These are phyloP conservation scores for Tapirus indicus DNA, from an alignment of 2,797 vertebrate species.

Conservation along the genomic window DNA sequence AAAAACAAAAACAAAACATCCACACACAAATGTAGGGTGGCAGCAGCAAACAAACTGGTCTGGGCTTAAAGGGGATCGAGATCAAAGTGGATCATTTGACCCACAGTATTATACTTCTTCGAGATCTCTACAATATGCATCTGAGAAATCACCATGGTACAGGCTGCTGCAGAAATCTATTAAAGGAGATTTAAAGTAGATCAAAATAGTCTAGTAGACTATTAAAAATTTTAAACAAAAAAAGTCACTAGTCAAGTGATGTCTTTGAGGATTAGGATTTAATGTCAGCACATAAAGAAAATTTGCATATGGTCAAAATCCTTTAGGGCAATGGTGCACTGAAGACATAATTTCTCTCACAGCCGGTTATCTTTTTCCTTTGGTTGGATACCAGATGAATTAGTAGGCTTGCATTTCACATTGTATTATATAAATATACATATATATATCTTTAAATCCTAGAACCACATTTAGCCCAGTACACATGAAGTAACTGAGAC, in stretches of 20 bases:
- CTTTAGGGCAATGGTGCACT: not conserved
- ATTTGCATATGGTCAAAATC: conserved; percentile 9
- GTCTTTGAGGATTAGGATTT: not conserved
- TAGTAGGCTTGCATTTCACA: not conserved
- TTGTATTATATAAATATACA: not conserved
- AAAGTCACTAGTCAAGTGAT: not conserved
- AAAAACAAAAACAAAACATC: conserved; percentile 38
- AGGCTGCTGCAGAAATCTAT: not conserved
- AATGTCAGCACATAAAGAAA: not conserved
- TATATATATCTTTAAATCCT: not conserved
- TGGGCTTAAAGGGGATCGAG: not conserved
- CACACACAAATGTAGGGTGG: not conserved
- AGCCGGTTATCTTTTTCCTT: not conserved
- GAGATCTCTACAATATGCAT: not conserved
- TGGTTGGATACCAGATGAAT: not conserved
- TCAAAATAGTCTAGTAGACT: not conserved
- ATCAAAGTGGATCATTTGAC: conserved; percentile 2
- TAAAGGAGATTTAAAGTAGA: conserved; percentile 21
- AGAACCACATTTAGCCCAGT: not conserved
- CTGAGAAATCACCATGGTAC: not conserved
- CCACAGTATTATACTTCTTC: not conserved
- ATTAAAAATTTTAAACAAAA: not conserved
- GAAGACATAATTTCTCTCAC: not conserved
- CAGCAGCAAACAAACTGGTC: not conserved
- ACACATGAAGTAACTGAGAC: not conserved